phyloP scores from a whole-genome alignment of 1,140 invertebrate genomes.

The Dendroctonus ponderosae region DNA sequence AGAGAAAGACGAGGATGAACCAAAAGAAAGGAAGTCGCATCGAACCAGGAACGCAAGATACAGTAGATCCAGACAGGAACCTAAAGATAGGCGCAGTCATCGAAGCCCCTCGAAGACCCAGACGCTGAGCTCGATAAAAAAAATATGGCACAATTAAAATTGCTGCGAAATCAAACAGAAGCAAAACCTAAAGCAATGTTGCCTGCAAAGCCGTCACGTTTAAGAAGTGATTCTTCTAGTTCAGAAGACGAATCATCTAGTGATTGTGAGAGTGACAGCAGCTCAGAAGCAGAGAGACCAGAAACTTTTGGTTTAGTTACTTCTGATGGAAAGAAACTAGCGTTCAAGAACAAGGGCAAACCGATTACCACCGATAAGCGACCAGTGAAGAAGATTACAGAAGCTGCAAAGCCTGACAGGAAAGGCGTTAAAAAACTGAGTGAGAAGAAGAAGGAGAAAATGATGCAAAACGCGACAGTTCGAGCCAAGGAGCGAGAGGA shows the following conservation, averaged over 20 bases:
- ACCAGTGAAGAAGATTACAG: slow-evolving; percentile 37
- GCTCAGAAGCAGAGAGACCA: slow-evolving; percentile 32
- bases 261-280: neutral
- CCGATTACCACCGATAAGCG: slow-evolving; percentile 4
- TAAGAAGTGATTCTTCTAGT: slow-evolving; percentile 15
- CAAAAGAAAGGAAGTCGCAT: neutral
- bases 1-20: neutral
- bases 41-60: too few species aligned
- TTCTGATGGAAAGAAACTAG: slow-evolving; percentile 53
- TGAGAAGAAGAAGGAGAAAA: slow-evolving; percentile 70
- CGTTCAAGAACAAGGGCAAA: slow-evolving; percentile 25
- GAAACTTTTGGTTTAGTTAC: slow-evolving; percentile 52
- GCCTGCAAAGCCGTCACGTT: slow-evolving; percentile 23
- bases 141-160: slow-evolving; percentile 31
- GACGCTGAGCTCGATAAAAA: slow-evolving; percentile 29
- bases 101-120: slow-evolving; percentile 2
- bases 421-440: slow-evolving; percentile 53
- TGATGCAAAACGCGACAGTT: slow-evolving; percentile 67
- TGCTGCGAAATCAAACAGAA: slow-evolving; percentile 24
- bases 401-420: slow-evolving; percentile 28
- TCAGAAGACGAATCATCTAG: slow-evolving; percentile 1
- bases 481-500: slow-evolving; percentile 66
- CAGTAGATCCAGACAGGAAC: neutral
- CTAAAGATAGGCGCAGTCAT: neutral
- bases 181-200: slow-evolving; percentile 4